Evolutionary conservation across 2,888 invertebrate species (phyloP).

Genomic region (Dicroscelio sp.): DNA sequence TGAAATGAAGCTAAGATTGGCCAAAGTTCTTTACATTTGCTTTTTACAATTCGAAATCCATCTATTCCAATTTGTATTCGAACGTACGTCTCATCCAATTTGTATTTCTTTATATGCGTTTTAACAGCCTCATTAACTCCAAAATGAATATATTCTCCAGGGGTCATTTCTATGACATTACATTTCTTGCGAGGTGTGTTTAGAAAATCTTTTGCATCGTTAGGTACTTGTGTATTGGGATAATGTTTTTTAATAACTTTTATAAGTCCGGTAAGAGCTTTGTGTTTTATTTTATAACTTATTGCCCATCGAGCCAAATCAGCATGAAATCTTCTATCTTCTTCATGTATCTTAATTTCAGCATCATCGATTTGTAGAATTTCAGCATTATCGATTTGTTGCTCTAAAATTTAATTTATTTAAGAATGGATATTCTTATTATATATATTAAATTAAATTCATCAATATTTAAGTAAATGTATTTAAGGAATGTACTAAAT

Average conservation of each 20-base stretch:
- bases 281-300: neutral
- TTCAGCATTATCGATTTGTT: no score
- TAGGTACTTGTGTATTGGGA: neutral
- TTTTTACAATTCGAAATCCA: slow-evolving; percentile 61
- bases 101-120: neutral
- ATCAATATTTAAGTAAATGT: no score
- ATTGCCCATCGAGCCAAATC: neutral
- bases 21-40: slow-evolving; percentile 57
- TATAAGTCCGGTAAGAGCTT: neutral
- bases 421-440: no score
- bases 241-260: neutral
- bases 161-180: neutral
- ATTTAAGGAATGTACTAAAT: no score
- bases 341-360: no score
- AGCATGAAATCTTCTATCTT: no score
- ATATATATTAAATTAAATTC: no score
- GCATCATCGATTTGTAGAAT: no score
- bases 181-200: neutral
- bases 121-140: neutral
- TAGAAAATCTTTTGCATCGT: neutral
- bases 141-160: slow-evolving; percentile 31
- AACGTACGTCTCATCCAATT: neutral
- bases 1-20: slow-evolving; percentile 49
- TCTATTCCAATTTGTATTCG: slow-evolving; percentile 51
- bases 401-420: no score